Percentiles rank a stretch among this genome's conserved stretches.
Conservation (phyloP, 2,113 vertebrate genomes). For the Chamaea fasciata region DNA sequence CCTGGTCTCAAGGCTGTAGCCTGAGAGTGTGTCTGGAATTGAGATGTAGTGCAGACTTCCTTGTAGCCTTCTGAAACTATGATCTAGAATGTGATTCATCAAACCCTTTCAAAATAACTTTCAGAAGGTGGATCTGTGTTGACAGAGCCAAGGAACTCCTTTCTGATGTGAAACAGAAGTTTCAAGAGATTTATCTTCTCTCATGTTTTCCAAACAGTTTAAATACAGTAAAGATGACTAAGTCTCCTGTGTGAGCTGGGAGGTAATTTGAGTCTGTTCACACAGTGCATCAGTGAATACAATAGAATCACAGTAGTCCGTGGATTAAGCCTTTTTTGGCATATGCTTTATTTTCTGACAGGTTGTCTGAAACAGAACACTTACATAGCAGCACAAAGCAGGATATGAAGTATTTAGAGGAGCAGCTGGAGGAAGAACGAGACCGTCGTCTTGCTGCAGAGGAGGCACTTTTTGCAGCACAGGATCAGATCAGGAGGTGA, state of each 20-base stretch:
- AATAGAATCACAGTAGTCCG: neutral
- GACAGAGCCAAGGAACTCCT: neutral
- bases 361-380: slow-evolving; percentile 78
- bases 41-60: neutral
- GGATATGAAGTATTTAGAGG: slow-evolving; percentile 73
- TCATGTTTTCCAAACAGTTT: neutral
- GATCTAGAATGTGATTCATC: neutral
- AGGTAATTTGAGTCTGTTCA: neutral
- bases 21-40: neutral
- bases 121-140: neutral
- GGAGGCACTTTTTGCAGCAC: slow-evolving; percentile 37
- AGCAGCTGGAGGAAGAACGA: slow-evolving; percentile 80
- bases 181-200: neutral
- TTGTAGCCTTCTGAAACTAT: neutral
- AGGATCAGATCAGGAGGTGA: slow-evolving; percentile 72
- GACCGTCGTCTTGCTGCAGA: slow-evolving; percentile 74
- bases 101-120: neutral
- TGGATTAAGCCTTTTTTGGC: neutral
- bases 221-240: neutral
- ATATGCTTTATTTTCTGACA: slow-evolving; percentile 40
- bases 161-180: neutral
- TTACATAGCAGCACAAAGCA: slow-evolving; percentile 69
- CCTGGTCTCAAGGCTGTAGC: neutral
- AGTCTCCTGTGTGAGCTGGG: neutral
- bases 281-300: neutral